A percentile compares a stretch with the other conserved stretches of the same genome.
Evolutionary conservation across 2,797 vertebrate species (phyloP).

Genomic region (Propithecus perrieri): DNA sequence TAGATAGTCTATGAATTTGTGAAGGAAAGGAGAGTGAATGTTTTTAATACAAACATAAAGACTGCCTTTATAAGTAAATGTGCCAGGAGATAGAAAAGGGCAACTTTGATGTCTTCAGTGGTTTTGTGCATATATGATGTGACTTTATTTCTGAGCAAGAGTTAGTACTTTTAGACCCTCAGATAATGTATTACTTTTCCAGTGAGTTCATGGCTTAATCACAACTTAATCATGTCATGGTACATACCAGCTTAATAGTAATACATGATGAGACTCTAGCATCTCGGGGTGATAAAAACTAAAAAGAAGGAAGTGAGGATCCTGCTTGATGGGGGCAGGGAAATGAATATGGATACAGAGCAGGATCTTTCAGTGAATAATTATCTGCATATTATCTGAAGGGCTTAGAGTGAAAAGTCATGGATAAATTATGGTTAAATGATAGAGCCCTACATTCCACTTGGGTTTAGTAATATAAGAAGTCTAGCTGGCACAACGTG

Average conservation of each 20-base stretch:
- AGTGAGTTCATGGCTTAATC: neutral
- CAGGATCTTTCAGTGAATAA: neutral
- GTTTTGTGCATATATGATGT: neutral
- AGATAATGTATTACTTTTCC: neutral
- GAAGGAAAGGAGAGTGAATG: neutral
- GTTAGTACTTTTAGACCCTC: neutral
- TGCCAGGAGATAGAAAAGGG: neutral
- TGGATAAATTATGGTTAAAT: neutral
- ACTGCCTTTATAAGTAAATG: neutral
- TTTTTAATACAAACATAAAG: neutral
- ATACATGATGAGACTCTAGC: neutral
- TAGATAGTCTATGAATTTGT: neutral
- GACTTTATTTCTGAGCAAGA: neutral
- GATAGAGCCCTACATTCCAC: neutral
- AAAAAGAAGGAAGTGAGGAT: neutral
- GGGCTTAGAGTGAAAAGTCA: neutral
- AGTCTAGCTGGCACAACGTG: neutral
- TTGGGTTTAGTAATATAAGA: neutral
- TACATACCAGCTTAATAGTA: neutral
- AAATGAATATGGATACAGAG: neutral
- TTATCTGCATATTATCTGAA: constrained; percentile 4
- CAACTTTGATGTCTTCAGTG: neutral
- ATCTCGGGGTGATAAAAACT: neutral
- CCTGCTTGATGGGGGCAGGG: neutral
- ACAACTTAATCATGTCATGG: neutral